Evolutionary conservation across 1,140 invertebrate species (phyloP).

Genomic region (Megalonaias nervosa): DNA sequence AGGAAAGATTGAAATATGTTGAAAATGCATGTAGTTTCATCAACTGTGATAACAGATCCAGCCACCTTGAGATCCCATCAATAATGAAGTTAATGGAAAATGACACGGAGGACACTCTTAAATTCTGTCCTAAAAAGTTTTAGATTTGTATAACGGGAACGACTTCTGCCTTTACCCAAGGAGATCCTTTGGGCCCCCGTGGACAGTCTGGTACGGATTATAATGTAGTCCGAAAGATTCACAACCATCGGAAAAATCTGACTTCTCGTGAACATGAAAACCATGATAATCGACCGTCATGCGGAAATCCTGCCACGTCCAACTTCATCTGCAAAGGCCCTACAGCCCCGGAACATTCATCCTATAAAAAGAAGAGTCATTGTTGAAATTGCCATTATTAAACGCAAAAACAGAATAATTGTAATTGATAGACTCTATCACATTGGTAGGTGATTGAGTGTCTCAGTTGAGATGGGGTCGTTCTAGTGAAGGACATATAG

Average conservation of each 20-base stretch:
- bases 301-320: conserved; percentile 12
- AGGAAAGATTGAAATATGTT: too few relatives aligned
- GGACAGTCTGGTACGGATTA: conserved; percentile 37
- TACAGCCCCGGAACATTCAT: too few relatives aligned
- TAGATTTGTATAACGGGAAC: background rate
- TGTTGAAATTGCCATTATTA: too few relatives aligned
- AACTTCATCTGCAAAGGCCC: conserved; percentile 15
- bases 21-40: background rate
- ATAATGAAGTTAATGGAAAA: background rate
- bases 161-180: conserved; percentile 1
- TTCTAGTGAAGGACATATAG: too few relatives aligned
- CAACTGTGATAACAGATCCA: background rate
- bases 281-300: conserved; percentile 50
- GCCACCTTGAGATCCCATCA: background rate
- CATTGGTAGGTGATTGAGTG: too few relatives aligned
- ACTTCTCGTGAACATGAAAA: conserved; percentile 65
- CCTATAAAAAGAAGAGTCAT: too few relatives aligned
- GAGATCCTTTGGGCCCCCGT: conserved; percentile 32
- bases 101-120: background rate
- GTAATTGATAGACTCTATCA: too few relatives aligned
- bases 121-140: background rate
- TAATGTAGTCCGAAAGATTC: conserved; percentile 37
- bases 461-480: too few relatives aligned
- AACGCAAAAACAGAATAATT: too few relatives aligned
- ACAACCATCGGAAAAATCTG: conserved; percentile 55